A percentile compares a stretch with the other conserved stretches of the same genome.
Conservation (phyloP, 2,113 vertebrate genomes). For the Mus pahari region DNA sequence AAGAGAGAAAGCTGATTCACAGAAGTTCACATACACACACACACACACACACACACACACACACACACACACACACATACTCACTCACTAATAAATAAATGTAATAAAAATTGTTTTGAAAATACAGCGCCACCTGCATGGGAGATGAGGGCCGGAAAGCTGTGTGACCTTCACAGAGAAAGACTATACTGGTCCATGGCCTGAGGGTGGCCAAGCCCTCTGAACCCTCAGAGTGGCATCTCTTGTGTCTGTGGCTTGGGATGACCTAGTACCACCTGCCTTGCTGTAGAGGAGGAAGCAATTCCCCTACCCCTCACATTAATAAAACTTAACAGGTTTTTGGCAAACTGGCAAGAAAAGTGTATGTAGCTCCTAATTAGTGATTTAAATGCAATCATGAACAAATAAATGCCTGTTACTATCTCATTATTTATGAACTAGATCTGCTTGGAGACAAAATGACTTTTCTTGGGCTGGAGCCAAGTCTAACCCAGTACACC, state of each 20-base stretch:
- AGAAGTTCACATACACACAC: background rate
- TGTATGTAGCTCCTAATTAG: slow-evolving; percentile 88
- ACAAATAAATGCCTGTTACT: slow-evolving; percentile 90
- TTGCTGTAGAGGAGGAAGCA: slow-evolving; percentile 87
- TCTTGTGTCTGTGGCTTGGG: background rate
- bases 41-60: background rate
- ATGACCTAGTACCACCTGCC: slow-evolving; percentile 81
- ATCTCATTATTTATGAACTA: slow-evolving; percentile 89
- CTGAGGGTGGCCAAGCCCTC: background rate
- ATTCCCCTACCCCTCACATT: slow-evolving; percentile 83
- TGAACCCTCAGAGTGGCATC: background rate
- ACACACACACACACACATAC: background rate
- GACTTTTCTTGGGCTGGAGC: slow-evolving; percentile 86
- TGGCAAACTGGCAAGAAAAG: slow-evolving; percentile 88
- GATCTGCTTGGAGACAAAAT: slow-evolving; percentile 86
- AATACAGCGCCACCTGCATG: background rate
- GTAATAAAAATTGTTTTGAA: slow-evolving; percentile 19
- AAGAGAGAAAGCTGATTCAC: background rate
- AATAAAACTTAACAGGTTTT: slow-evolving; percentile 88
- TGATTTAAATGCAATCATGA: slow-evolving; percentile 88
- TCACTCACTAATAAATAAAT: background rate
- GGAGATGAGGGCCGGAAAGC: background rate
- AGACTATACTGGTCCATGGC: background rate
- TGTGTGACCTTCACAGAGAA: background rate
- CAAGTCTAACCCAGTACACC: slow-evolving; percentile 83